Evolutionary conservation across 2,888 invertebrate species (phyloP).

Genomic region (Harpalus rubripes): DNA sequence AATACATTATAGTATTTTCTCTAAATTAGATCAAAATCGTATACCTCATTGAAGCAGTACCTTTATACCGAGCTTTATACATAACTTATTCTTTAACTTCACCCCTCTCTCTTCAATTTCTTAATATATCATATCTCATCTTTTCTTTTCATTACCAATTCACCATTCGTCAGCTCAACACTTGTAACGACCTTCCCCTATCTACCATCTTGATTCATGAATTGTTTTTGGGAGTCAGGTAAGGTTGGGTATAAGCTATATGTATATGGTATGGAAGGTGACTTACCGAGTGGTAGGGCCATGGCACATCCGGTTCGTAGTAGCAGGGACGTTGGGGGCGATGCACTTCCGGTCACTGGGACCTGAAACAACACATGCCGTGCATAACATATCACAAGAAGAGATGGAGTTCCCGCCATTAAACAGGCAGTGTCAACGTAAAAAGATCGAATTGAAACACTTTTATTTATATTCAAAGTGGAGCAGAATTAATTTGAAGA

Average conservation of each 20-base stretch:
- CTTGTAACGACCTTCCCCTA: conserved; percentile 22
- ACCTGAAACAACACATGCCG: conserved; percentile 59
- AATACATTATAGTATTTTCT: too few relatives aligned
- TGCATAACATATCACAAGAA: conserved; percentile 9
- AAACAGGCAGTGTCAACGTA: too few relatives aligned
- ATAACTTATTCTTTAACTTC: not conserved
- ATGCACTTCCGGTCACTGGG: conserved; percentile 61
- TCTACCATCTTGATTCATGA: not conserved
- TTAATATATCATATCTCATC: not conserved
- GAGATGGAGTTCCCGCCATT: too few relatives aligned
- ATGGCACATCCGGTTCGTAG: conserved; percentile 59
- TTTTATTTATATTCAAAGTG: too few relatives aligned
- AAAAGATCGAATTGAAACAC: too few relatives aligned
- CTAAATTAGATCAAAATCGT: too few relatives aligned
- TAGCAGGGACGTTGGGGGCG: conserved; percentile 25
- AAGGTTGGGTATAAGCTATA: not conserved
- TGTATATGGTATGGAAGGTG: not conserved
- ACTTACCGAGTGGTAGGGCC: conserved; percentile 64
- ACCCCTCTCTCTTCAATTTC: too few relatives aligned
- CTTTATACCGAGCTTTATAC: too few relatives aligned
- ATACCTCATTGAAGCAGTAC: too few relatives aligned
- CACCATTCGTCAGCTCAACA: conserved; percentile 15
- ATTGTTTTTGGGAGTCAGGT: conserved; percentile 4
- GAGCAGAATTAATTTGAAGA: too few relatives aligned
- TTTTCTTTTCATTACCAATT: not conserved